Evolutionary conservation across 2,888 invertebrate genomes (phyloP), one percentile per base, ranked within the genome.

Genomic region (Habroteleia sp.): DNA sequence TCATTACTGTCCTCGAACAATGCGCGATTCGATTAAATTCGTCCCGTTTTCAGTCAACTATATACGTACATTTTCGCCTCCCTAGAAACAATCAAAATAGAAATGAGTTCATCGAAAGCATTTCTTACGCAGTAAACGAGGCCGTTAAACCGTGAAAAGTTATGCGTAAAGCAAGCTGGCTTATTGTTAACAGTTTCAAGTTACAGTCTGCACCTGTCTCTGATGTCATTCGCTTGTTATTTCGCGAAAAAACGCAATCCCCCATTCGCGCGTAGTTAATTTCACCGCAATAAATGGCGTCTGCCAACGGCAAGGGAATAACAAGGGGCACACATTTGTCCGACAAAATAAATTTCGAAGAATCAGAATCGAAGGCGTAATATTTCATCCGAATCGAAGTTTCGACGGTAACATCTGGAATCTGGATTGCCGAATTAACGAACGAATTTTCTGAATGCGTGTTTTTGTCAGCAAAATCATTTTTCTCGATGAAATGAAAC

Each of bases 151-250:
- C 35, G 10, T 23, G 25, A 33, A 58, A 42, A 56, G 44, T 58
- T 44, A 44, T 39, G 44, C 44, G 35, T 2, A 46, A 23, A 33
- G 17, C 41, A 8, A 14, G 27, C 37, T 29, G 11, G 25, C 35
- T 54, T 54, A 39, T 44, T 27, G 35, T 46, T 46, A 46, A 60
- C 44, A 46, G 58, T 60, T 25, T 60, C 44, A 25, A 14, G 46
- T 60, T 46, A 27, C 44, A 44, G n/a, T 17, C 58, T 60, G 56
- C 56, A 56, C 56, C 56, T 56, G 56, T 23, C 23, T 33, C 31
- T 44, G 44, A 60, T 60, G 35, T 60, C 58, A 60, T 60, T 35
- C 44, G 13, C 35, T 35, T 37, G 16, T 37, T 46, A 35, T 60
- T 35, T 35, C 13, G 7, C n/a, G 23, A 14, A 35, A 37, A 37